Evolutionary conservation across 37 sponge, comb jelly and placozoan genomes (phyloP), one percentile per base, ranked within the genome.

Genomic region (Bolinopsis microptera): DNA sequence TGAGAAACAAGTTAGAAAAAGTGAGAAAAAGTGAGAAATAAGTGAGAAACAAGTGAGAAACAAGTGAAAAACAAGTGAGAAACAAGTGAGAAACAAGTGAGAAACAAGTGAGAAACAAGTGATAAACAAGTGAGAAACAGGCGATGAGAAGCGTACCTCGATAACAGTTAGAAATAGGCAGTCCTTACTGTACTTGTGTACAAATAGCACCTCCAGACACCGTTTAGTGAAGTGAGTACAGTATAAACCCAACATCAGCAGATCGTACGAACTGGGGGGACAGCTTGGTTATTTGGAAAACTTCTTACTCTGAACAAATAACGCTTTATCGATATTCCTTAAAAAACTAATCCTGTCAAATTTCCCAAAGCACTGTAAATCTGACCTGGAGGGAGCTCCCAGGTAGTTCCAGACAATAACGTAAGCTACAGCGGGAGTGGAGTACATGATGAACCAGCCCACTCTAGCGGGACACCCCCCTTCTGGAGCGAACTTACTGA

Each of bases 151-250:
- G 38, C 83, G 26, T 1, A 86, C 90, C 90, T 37, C 90, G 67
- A 86, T 86, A 1, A 86, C 90, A 86, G 36, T 25, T 0, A 24
- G 0, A 16, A 86, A 27, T 0, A 86, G 27, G 23, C 90, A 86
- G 31, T 86, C 90, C 90, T 86, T 86, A 61, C 90, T 86, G 90
- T 86, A 86, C 67, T 86, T 86, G 90, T 86, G 90, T 24, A 86
- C 61, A 26, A 86, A 86, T 41, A 86, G n/a, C 5, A 26, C 31
- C 61, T 86, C 90, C 48, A 86, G 31, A 86, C 90, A 86, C 67
- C 90, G 41, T 61, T 86, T 86, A 38, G 67, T 25, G 67, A 86
- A 86, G 90, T 86, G 90, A 2, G 67, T 27, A 18, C 48, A 39
- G 67, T 86, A 86, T 0, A 86, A 22, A 40, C 67, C 67, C 48